Evolutionary conservation across 1,140 invertebrate species (phyloP).

Genomic region (Zaprionus camerounensis): DNA sequence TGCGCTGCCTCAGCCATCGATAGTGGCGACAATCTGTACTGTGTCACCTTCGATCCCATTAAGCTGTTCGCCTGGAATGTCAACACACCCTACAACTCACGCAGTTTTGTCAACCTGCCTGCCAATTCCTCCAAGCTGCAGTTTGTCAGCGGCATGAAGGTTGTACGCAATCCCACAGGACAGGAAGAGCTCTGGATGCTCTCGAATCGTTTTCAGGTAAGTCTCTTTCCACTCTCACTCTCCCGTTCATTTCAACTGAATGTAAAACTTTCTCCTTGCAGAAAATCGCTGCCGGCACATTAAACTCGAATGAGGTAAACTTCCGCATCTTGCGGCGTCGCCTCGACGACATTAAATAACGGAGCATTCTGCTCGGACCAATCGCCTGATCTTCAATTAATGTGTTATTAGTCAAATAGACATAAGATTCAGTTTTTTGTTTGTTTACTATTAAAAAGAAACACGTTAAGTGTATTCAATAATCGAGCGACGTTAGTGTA

Average conservation of each 20-base stretch:
- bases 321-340: conserved; percentile 86
- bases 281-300: conserved; percentile 87
- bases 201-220: conserved; percentile 87
- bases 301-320: conserved; percentile 87
- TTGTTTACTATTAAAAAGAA: neutral
- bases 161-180: conserved; percentile 86
- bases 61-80: conserved; percentile 87
- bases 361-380: conserved; percentile 56
- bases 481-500: neutral
- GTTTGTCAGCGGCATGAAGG: conserved; percentile 89
- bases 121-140: conserved; percentile 85
- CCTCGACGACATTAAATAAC: conserved; percentile 68
- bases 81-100: conserved; percentile 59
- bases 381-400: conserved; percentile 58
- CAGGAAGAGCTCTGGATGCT: conserved; percentile 89
- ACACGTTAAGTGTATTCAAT: neutral
- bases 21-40: conserved; percentile 86
- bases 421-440: conserved; percentile 1
- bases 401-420: neutral
- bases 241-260: neutral
- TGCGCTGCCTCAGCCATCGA: conserved; percentile 86
- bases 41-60: conserved; percentile 86
- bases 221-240: neutral
- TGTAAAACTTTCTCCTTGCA: conserved; percentile 66
- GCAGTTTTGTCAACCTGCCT: conserved; percentile 84